A percentile compares a stretch with the other conserved stretches of the same genome.
Evolutionary conservation across 2,113 vertebrate species (phyloP).

Genomic region (Himantopus leucocephalus): DNA sequence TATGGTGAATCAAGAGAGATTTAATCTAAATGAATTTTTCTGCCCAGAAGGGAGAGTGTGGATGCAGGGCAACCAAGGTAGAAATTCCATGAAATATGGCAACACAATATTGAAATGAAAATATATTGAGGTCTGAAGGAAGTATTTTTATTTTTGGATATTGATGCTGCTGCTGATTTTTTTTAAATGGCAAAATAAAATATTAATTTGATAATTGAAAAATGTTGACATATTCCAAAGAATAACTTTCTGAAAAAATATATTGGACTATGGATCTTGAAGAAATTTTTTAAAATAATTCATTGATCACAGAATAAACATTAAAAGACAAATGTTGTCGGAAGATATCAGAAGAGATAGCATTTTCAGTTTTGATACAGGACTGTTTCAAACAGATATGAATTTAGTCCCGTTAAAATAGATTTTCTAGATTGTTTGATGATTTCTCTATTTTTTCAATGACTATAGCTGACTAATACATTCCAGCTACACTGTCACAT

Average conservation of each 20-base stretch:
- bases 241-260: neutral
- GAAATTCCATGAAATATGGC: neutral
- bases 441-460: neutral
- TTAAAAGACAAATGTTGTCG: neutral
- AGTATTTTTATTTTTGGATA: neutral
- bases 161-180: neutral
- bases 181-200: neutral
- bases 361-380: neutral
- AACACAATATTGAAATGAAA: neutral
- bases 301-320: neutral
- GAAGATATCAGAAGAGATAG: neutral
- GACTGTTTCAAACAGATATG: neutral
- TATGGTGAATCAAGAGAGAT: neutral
- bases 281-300: neutral
- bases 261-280: neutral
- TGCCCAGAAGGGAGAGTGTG: neutral
- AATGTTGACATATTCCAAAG: neutral
- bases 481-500: neutral
- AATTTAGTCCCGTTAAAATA: neutral
- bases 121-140: neutral
- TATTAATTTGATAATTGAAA: neutral
- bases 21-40: neutral
- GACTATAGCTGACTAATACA: neutral
- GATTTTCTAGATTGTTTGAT: neutral
- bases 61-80: neutral